Evolutionary conservation across 1,140 invertebrate genomes (phyloP), one percentile per base, ranked within the genome.

Genomic region (Drosophila biarmipes): DNA sequence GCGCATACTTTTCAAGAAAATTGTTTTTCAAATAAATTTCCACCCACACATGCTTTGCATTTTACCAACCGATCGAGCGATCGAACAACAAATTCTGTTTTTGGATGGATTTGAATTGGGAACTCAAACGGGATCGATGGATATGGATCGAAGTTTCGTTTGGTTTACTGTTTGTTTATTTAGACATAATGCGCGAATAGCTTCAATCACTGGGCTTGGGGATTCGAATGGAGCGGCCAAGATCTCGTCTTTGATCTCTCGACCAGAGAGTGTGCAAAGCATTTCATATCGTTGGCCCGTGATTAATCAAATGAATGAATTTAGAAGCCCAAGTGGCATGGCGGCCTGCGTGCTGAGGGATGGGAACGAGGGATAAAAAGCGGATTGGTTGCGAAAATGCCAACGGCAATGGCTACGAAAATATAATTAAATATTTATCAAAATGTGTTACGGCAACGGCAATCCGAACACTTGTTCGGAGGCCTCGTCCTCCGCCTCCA

Each of bases 361-460:
- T 40, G 31, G 38, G 14, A 10, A 38, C 8, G 27, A 40, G 38
- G 14, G 10, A 38, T 10, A 34, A 40, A 40, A 31, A 14, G n/a
- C 37, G 46, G 38, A 53, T 19, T 45, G 54, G 46, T 69, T 58
- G 48, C 49, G 56, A 76, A 78, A 78, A 86, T 81, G 78, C 21
- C 45, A 8, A 27, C 45, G 5, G 45, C 68, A 78, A 81, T 81
- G 84, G 82, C 81, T 66, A 86, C 78, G 73, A 73, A 76, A 86
- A 86, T 87, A 86, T 89, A 86, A 86, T 86, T 86, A 86, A 86
- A 86, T 86, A 86, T 86, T 86, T 86, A 86, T 86, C 73, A 86
- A 87, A 86, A 55, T 75, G 52, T 86, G 84, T 86, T 86, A 78
- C 71, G 84, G 80, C 57, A 84, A 75, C 80, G 78, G 68, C 80